phyloP scores from a whole-genome alignment of 1,140 invertebrate species.

The Pararge aegeria region DNA sequence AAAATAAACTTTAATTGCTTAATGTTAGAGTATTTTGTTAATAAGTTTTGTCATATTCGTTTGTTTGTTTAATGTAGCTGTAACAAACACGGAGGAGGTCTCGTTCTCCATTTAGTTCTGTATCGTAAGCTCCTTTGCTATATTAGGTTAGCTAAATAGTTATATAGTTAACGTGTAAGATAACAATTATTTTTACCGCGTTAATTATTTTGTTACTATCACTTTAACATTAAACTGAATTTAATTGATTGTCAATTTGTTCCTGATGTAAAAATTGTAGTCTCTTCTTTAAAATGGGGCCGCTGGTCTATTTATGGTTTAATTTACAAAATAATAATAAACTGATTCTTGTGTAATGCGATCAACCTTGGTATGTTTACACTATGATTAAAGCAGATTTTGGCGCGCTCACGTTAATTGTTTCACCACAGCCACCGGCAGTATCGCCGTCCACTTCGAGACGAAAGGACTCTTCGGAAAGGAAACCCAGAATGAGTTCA shows the following conservation, averaged over 20 bases:
- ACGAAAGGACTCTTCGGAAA: conserved; percentile 51
- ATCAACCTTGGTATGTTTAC: conserved; percentile 64
- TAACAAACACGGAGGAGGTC: no score
- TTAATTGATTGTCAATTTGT: no score
- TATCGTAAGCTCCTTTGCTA: no score
- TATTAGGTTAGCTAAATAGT: no score
- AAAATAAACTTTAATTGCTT: background rate
- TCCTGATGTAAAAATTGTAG: no score
- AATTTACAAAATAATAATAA: conserved; percentile 23
- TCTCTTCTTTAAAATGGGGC: no score
- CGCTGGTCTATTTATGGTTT: conserved; percentile 12
- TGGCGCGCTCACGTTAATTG: conserved; percentile 52
- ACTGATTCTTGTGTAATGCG: conserved; percentile 28
- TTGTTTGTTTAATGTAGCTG: background rate
- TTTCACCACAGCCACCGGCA: conserved; percentile 52
- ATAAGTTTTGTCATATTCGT: background rate
- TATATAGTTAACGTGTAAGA: no score
- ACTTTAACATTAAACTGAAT: no score
- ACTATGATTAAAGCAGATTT: conserved; percentile 54
- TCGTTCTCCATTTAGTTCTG: no score
- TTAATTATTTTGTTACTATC: background rate
- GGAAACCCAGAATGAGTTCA: conserved; percentile 47
- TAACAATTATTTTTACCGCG: no score
- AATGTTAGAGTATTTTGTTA: background rate
- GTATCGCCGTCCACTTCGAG: conserved; percentile 59